Base-by-base conservation (phyloP, 2,113 vertebrate species). In the Nicator chloris region DNA sequence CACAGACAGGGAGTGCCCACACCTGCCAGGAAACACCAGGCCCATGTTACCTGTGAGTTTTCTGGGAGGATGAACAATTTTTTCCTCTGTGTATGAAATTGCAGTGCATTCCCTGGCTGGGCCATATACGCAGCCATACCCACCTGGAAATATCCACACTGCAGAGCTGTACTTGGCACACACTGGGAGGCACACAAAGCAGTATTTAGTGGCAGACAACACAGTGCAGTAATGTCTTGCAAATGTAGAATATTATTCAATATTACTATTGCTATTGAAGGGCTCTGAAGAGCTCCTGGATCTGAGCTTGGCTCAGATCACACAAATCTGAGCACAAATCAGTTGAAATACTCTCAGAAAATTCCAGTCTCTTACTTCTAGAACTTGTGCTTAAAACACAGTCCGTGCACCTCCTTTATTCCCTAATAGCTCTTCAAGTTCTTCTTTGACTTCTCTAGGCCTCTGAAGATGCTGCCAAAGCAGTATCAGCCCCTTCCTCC, bases 381-480 rank as follows among this genome's bases (percentile, higher is more conserved):
- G 37, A 82, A 37, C 6, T 70, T 90, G 56, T 6, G 4, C 45
- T 90, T 90, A 27, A 15, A 88, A 42, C 26, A 63, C 4, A 42
- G 22, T 35, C 33, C 31, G 33, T 84, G 22, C 1, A 2, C 24
- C 23, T 60, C 69, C 47, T 71, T 88, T 87, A 63, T 39, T 82
- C 37, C 17, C 40, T 82, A 88, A 45, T 6, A 68, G n/a, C 45
- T 75, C 57, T 84, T 96, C 24, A 84, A 42, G 50, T 53, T 84
- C 69, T 85, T 30, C 76, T 94, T 76, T 92, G 45, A 87, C 81
- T 94, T 81, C n/a, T 64, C 76, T 90, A 98, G 98, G 88, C 95
- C 97, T 61, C 93, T 88, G 63, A 96, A 79, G 20, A 83, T 77
- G 3, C 39, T 95, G 27, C 57, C 93, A 88, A 92, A 87, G 65